phyloP scores from a whole-genome alignment of 2,797 vertebrate species.

The Coracias cyanogaster region DNA sequence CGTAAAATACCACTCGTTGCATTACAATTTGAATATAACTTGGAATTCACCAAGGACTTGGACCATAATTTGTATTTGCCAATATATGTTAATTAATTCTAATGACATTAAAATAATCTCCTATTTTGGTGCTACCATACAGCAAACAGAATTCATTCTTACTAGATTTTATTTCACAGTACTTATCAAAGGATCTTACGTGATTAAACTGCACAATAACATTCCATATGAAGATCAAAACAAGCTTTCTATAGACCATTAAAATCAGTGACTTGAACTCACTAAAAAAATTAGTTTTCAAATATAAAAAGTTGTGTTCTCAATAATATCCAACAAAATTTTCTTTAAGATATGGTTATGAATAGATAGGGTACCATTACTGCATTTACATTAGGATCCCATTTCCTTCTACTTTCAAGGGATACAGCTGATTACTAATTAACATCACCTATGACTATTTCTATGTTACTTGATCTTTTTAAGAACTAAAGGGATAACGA shows the following conservation, averaged over 20 bases:
- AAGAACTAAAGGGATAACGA: neutral
- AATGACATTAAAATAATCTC: conserved; percentile 31
- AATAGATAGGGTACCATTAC: neutral
- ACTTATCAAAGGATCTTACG: neutral
- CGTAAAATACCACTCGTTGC: neutral
- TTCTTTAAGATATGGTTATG: neutral
- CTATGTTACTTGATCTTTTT: neutral
- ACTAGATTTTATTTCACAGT: neutral
- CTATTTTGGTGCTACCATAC: conserved; percentile 8
- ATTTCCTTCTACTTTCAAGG: neutral
- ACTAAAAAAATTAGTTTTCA: neutral
- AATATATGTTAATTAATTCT: conserved; percentile 68
- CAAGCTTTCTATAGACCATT: neutral
- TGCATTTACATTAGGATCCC: neutral
- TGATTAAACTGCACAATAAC: neutral
- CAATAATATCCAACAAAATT: neutral
- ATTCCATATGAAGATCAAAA: neutral
- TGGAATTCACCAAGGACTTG: conserved; percentile 32
- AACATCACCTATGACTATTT: neutral
- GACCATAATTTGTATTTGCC: neutral
- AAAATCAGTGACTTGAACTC: neutral
- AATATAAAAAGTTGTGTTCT: neutral
- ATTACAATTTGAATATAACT: neutral
- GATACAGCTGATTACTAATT: neutral
- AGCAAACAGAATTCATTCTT: neutral